Base-by-base conservation (phyloP, 2,113 vertebrate species). In the Stegostoma tigrinum region DNA sequence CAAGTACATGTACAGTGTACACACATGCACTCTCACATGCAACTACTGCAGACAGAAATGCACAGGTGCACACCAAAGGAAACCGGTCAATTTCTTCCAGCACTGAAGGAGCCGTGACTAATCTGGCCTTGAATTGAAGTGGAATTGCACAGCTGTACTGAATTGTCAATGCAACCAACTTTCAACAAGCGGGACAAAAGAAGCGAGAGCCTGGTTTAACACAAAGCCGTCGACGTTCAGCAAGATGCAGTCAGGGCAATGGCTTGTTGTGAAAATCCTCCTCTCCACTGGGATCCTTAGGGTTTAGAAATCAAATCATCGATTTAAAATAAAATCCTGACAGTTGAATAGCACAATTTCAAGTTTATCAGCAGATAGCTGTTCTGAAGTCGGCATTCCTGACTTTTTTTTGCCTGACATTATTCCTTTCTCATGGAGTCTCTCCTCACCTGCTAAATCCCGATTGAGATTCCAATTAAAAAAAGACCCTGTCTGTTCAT, bases 251-350 rank as follows among this genome's bases (percentile, higher is more conserved):
- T 97, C 98, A 70, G 98, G 98, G 1, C 98, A 98, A 96, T 99
- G 98, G 78, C 98, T 98, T 48, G 98, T 99, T 95, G 98, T 99
- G 97, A 99, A 99, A 97, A 99, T 98, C 96, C 98, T 98, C 97
- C 99, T 99, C 96, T 99, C 55, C 98, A 97, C 97, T 45, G 98
- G 98, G 96, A 99, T 99, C 95, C 97, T 98, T 96, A 98, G 98
- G 83, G 98, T 98, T 99, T 97, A 21, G 45, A 42, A 94, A 96
- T 94, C 10, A 42, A 7, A 89, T 6, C 30, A 45, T n/a, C 38
- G 19, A n/a, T 45, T 30, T 19, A 45, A 52, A 89, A 89, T 19
- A 52, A 45, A 52, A 27, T 24, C 5, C 15, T 42, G 38, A 42
- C 38, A 21, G 86, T n/a, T 45, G 30, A 89, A 45, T 12, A 89